Conservation (phyloP, 2,113 vertebrate species). For the Phaethon lepturus region DNA sequence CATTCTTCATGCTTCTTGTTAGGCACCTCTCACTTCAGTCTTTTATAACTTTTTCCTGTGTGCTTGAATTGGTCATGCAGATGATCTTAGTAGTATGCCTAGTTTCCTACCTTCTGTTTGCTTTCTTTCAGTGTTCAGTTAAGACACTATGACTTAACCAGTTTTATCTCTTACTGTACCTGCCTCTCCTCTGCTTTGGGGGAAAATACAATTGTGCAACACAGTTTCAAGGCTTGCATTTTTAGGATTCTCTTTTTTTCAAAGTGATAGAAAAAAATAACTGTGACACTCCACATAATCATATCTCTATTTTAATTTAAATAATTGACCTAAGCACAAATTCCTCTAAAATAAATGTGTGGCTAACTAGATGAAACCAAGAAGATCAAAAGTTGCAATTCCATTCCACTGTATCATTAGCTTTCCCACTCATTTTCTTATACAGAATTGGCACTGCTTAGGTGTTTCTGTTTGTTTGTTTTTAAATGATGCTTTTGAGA, state of each 20-base stretch:
- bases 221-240: not conserved
- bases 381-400: not conserved
- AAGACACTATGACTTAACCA: not conserved
- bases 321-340: not conserved
- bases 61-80: not conserved
- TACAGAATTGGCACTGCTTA: not conserved
- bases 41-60: not conserved
- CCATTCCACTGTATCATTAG: not conserved
- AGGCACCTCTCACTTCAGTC: not conserved
- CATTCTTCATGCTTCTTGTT: not conserved
- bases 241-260: not conserved
- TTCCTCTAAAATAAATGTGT: not conserved
- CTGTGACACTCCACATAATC: fast-evolving
- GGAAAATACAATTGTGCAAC: not conserved
- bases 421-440: not conserved
- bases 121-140: not conserved
- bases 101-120: not conserved
- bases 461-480: not conserved
- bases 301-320: not conserved
- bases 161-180: not conserved
- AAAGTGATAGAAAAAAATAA: not conserved
- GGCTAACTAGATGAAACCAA: not conserved
- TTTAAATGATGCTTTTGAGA: not conserved
- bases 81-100: not conserved
- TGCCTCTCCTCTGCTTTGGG: not conserved